Base-by-base conservation (phyloP, 1,140 invertebrate species). In the Leptinotarsa undecemlineata region DNA sequence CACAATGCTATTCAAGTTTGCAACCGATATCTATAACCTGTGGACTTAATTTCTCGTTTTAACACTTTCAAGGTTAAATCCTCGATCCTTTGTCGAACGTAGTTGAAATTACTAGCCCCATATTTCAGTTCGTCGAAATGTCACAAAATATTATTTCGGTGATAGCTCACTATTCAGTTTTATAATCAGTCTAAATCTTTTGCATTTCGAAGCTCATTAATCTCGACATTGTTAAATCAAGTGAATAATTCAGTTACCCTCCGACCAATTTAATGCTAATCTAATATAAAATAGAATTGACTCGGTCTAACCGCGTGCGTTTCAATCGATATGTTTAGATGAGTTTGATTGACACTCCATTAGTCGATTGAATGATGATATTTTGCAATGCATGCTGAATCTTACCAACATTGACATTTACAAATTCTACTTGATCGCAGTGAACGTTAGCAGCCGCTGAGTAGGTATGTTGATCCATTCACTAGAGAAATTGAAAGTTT, bases 161-260 rank as follows among this genome's bases (percentile, higher is more conserved):
- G 15, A 57, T 57, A 68, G 19, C 33, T 68, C 66, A 68, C 66
- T 68, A 68, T 68, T 68, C 42, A 26, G 33, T 68, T 68, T 68
- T 15, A n/a, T 68, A 68, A 68, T 68, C 66, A 68, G 48, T 68
- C 66, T 68, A 68, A 68, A 68, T 68, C 66, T 42, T 68, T 42
- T 68, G 66, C 66, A 68, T 68, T 68, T 68, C 42, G 66, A 33
- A 23, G 23, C 42, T 68, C 66, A 68, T 68, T 42, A 68, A 68
- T 68, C 66, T 68, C n/a, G 26, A 68, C 33, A 47, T 26, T 68
- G 66, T 68, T 68, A 68, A 68, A 68, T 68, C 66, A 68, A 47
- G 66, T 42, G 33, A n/a, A 68, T 68, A 68, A 68, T 68, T 68
- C 66, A 47, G 66, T 68, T 42, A 68, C 66, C 66, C 23, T 68